A percentile compares a stretch with the other conserved stretches of the same genome.
These are phyloP conservation scores for Neodiprion virginianus DNA, from an alignment of 1,140 invertebrate genomes.

Conservation along the genomic window DNA sequence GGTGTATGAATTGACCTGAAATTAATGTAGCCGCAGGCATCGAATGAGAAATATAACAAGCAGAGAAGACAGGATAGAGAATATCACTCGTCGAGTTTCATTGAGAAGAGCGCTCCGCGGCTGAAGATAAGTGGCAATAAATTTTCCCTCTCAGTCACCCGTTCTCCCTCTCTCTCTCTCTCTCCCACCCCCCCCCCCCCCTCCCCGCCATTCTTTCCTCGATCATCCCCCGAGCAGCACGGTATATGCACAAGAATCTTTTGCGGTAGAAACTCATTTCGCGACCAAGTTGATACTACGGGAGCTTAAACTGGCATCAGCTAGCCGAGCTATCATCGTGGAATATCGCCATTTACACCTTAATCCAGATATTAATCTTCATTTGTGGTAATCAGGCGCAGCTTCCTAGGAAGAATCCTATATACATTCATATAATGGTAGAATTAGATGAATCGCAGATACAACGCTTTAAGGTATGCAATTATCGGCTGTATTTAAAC, in stretches of 20 bases:
- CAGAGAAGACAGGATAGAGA: neutral
- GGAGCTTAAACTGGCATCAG: no score
- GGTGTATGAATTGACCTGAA: neutral
- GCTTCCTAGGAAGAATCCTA: no score
- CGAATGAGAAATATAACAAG: neutral
- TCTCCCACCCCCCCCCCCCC: neutral
- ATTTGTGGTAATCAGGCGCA: no score
- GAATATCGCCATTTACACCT: no score
- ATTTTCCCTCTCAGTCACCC: slow-evolving; percentile 15
- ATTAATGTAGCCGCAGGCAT: neutral
- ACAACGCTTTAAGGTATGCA: no score
- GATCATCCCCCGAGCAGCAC: slow-evolving; percentile 5
- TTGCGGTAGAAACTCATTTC: neutral
- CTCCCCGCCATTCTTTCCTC: neutral
- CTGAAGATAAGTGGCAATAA: slow-evolving; percentile 5
- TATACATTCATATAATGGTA: no score
- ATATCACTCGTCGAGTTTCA: neutral
- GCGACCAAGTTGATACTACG: neutral
- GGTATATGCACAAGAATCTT: neutral
- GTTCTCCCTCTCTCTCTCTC: slow-evolving; percentile 26
- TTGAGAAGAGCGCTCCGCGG: neutral
- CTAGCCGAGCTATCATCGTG: no score
- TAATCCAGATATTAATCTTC: no score
- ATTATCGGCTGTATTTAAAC: no score
- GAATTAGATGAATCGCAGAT: no score